Evolutionary conservation across 2,797 vertebrate genomes (phyloP), one percentile per base, ranked within the genome.

Genomic region (Manis javanica): DNA sequence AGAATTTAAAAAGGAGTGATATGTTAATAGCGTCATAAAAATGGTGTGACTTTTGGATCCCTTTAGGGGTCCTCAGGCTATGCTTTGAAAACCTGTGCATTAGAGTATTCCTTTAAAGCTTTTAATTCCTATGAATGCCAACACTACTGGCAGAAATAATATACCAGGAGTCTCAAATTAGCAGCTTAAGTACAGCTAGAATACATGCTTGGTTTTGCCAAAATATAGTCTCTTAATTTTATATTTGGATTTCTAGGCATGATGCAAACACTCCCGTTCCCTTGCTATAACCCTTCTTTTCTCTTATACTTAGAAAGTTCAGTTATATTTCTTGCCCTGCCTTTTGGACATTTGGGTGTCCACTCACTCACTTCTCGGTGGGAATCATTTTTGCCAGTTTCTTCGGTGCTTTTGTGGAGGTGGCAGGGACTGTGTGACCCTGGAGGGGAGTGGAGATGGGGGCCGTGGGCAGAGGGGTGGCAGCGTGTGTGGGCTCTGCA

Each of bases 151-250:
- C 34, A 82, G 3, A 72, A 89, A n/a, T 55, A 49, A 18, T 91
- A 51, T 21, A 51, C 21, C 5, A 51, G 29, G 68, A 72, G 8
- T 87, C 31, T 86, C 78, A 85, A 69, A 86, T 42, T 81, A 92
- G 46, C 69, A 79, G 31, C 55, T 77, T 31, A 66, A 5, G 55
- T 92, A 23, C 18, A 66, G 23, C 63, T 71, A 79, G 37, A 53
- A 61, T 21, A 74, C 9, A 26, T 49, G 21, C 57, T 79, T 87
- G 21, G 3, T 74, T 90, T 91, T 37, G 10, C 85, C 61, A 72
- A 42, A 78, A 77, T 55, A 15, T 24, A 11, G 61, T 89, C 93
- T 86, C 55, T 69, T 69, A 88, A 72, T 92, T 86, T 88, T 96
- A 15, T 79, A 74, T 92, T 90, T 90, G 42, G 24, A 78, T 86